Evolutionary conservation across 2,797 vertebrate species (phyloP), one percentile per base, ranked within the genome.

Genomic region (Pseudochaenichthys georgianus): DNA sequence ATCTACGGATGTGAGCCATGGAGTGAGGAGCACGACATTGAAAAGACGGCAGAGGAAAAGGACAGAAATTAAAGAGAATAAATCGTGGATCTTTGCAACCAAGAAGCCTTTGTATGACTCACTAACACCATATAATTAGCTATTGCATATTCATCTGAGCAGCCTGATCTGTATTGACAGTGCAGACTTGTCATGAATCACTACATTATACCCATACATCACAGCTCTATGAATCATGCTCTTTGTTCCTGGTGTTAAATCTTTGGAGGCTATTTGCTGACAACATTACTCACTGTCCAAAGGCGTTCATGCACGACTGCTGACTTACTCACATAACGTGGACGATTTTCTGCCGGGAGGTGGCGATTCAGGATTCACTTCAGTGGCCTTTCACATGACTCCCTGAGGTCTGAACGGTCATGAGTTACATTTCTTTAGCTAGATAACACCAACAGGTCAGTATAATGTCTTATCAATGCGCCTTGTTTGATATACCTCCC

Each of bases 1-100:
- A 46, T 6, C 62, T 43, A 15, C 28, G 76, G 64, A 47, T 69
- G 65, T 77, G 71, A 52, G 43, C 4, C 9, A 57, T n/a, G n/a
- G 41, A 46, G 34, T 46, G 42, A 66, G 41, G 41, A 66, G 57
- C 16, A 60, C 5, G 1, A 55, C 31, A n/a, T 11, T 43, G 15
- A 16, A 70, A 9, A 62, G 62, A 66, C 15, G 71, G 64, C 16
- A 13, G 10, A 4, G 16, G 62, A 59, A 23, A 45, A 11, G 17
- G 28, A 77, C 34, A 23, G 47, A 53, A 31, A 23, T 34, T 9
- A 31, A 17, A 52, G 38, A 59, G 38, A 64, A 47, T 57, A 54
- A 45, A 58, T 66, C 4, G 16, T 15, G 6, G 38, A n/a, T 46
- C 41, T 38, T 53, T 4, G 0, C 19, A 31, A 77, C 23, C 4